Conservation (phyloP, 2,888 invertebrate species). For the Napeogenes inachia region DNA sequence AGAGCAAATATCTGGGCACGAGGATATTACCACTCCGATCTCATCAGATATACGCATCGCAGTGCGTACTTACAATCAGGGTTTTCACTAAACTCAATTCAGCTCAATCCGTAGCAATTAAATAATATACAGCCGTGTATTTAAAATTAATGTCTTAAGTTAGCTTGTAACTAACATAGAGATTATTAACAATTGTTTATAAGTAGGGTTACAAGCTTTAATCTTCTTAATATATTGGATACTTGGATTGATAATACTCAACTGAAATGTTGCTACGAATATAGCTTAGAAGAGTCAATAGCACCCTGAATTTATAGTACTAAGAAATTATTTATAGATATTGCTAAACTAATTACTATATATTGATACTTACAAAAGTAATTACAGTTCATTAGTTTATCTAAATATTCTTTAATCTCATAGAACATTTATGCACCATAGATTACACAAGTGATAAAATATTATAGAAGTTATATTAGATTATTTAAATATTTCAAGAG, state of each 20-base stretch:
- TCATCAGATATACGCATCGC: too few species aligned
- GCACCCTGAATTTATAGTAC: constrained; percentile 55
- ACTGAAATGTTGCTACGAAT: constrained; percentile 13
- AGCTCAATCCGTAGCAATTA: too few species aligned
- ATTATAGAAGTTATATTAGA: constrained; percentile 29
- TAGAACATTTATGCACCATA: constrained; percentile 63
- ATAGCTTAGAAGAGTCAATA: constrained; percentile 40
- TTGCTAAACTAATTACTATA: constrained; percentile 41
- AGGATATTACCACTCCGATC: neutral
- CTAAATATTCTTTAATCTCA: constrained; percentile 53
- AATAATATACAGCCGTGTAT: too few species aligned
- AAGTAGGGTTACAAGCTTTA: too few species aligned
- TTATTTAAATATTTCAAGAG: constrained; percentile 36
- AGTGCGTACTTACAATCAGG: too few species aligned
- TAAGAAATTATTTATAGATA: constrained; percentile 36
- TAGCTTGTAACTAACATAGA: too few species aligned
- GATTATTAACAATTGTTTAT: too few species aligned
- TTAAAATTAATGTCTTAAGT: too few species aligned
- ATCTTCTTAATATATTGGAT: too few species aligned
- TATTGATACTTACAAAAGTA: constrained; percentile 45
- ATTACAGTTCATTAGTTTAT: constrained; percentile 37
- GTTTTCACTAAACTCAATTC: too few species aligned
- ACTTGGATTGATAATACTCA: neutral
- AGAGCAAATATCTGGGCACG: neutral
- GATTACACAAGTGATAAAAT: constrained; percentile 44